Evolutionary conservation across 2,113 vertebrate species (phyloP), one percentile per base, ranked within the genome.

Genomic region (Phaetusa simplex): DNA sequence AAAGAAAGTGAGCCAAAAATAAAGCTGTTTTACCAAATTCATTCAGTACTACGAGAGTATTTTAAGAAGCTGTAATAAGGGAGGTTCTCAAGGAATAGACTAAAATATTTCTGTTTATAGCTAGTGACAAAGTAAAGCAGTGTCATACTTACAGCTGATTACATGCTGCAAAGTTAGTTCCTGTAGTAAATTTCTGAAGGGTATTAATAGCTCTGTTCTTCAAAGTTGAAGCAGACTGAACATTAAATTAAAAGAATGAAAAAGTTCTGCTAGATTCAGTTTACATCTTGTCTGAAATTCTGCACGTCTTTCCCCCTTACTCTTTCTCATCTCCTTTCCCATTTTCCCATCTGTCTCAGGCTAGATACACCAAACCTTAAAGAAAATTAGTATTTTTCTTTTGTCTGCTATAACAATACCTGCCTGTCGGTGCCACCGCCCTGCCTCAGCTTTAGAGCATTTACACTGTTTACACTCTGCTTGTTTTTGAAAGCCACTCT

Each of bases 21-120:
- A 93, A 95, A 83, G 55, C 67, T 86, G 50, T 67, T 90, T 70
- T 72, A 74, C 64, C 67, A 78, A 83, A 73, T 74, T 74, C 47
- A 20, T 91, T 92, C 66, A 72, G 22, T 73, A 45, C 62, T 88
- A n/a, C 30, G 12, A 64, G 32, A 59, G 14, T 84, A 86, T 93
- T 94, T 92, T 82, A 92, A 90, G 95, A 86, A 83, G 40, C 29
- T 81, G 58, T n/a, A 80, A 43, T 95, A 55, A 93, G 53, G 71
- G 72, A 91, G 70, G 42, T 61, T 81, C 69, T 74, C 18, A 27
- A 69, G 76, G 77, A 97, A 73, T 19, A 55, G 55, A 50, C 30
- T 49, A 62, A 90, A 88, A 50, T 70, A 47, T 61, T 59, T 59
- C 66, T 59, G 64, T 61, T 85, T 76, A 22, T 58, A 53, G 17